Base-by-base conservation (phyloP, 1,140 invertebrate species). In the Xylocopa sonorina region DNA sequence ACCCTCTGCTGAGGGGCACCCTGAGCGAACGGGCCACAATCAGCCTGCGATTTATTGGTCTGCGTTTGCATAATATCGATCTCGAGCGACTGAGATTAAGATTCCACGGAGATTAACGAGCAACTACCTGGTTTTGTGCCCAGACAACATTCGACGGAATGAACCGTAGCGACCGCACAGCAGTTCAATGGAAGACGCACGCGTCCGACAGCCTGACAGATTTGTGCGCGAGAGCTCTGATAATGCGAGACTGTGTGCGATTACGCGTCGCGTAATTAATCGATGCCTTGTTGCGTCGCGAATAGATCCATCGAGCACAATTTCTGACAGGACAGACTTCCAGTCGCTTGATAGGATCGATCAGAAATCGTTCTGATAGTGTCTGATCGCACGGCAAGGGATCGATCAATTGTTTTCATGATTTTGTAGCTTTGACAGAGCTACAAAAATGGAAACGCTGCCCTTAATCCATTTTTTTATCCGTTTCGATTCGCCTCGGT, bases 41-140 rank as follows among this genome's bases (percentile, higher is more conserved):
- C 29, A 51, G 58, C 67, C 21, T 48, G 38, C 48, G 78, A 88
- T 87, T 87, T 87, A 87, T 67, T 74, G 81, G 41, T 51, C 48
- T 75, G 81, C 84, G 85, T 89, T 89, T 89, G 84, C 87, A 88
- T 86, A 88, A 88, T 87, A 89, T 89, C 88, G 86, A 86, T 89
- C 88, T 88, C 84, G 87, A 66, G 32, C 58, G 85, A 66, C 81
- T 60, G 81, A 88, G 88, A 90, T 90, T 89, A 89, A 90, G 88
- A 90, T 89, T 89, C 87, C 82, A 62, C 60, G 69, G 80, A 87
- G 87, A 90, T 89, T 90, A 89, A 89, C 87, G 84, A 87, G 83
- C 41, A 18, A 34, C 41, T n/a, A n/a, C n/a, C n/a, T n/a, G 29
- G 29, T 77, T 77, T 69, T 58, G 41, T 53, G 24, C 3, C n/a